Conservation (phyloP, 2,888 invertebrate species). For the Disparrhopalites patrizii region DNA sequence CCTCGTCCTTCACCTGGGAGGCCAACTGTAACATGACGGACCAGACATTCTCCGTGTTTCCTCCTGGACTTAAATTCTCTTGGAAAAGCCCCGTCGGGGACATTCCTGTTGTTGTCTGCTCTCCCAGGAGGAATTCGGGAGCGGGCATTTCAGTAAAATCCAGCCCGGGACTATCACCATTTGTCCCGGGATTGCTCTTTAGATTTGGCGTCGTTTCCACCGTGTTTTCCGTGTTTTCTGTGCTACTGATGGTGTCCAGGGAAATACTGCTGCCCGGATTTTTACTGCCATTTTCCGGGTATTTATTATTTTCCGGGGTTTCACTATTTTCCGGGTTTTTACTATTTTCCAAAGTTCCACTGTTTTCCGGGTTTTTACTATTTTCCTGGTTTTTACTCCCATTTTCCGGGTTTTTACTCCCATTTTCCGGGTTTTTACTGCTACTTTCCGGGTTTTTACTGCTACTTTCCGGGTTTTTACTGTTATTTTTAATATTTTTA, state of each 20-base stretch:
- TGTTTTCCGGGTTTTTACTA: too few relatives aligned
- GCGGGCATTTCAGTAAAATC: slow-evolving; percentile 3
- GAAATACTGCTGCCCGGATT: too few relatives aligned
- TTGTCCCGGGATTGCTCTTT: too few relatives aligned
- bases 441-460: too few relatives aligned
- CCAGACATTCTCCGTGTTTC: slow-evolving; percentile 42
- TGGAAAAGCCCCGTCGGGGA: slow-evolving; percentile 12
- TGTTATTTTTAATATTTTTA: too few relatives aligned
- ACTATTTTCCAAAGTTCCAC: too few relatives aligned
- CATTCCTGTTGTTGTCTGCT: neutral
- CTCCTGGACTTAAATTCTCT: slow-evolving; percentile 32
- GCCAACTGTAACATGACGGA: slow-evolving; percentile 42
- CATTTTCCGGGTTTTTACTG: neutral
- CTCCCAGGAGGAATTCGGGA: neutral
- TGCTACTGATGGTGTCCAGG: neutral
- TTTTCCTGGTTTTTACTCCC: too few relatives aligned
- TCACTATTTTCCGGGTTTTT: too few relatives aligned
- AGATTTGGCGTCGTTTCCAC: slow-evolving; percentile 21
- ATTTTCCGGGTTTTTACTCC: too few relatives aligned
- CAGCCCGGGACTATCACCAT: slow-evolving; percentile 12
- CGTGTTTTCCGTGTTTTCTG: slow-evolving; percentile 11
- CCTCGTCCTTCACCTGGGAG: slow-evolving; percentile 13
- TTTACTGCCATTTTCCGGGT: too few relatives aligned
- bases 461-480: too few relatives aligned
- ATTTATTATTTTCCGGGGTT: too few relatives aligned